A percentile compares a stretch with the other conserved stretches of the same genome.
phyloP scores from a whole-genome alignment of 2,888 invertebrate species.

The Hirtodrosophila trivittata region DNA sequence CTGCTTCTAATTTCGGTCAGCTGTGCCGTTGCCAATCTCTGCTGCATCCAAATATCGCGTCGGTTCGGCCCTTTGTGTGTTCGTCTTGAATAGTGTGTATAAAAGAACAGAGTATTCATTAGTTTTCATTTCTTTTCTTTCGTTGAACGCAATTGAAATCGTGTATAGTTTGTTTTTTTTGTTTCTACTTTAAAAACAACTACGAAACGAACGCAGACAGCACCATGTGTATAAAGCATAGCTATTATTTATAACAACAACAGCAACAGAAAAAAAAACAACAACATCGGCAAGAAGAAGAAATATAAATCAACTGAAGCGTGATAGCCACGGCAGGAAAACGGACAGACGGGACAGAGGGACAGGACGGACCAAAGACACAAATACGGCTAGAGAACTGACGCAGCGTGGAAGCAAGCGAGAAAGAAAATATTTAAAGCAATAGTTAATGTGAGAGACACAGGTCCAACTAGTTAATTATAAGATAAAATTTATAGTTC shows the following conservation, averaged over 20 bases:
- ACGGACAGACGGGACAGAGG: constrained; percentile 12
- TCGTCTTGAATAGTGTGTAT: constrained; percentile 9
- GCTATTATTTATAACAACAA: constrained; percentile 18
- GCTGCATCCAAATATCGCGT: constrained; percentile 45
- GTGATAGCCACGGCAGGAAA: constrained; percentile 44
- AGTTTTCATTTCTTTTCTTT: constrained; percentile 9
- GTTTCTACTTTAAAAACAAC: constrained; percentile 5
- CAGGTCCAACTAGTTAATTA: constrained; percentile 16
- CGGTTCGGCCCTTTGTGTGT: constrained; percentile 23
- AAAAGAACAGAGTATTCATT: constrained; percentile 26
- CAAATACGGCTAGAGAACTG: constrained; percentile 13
- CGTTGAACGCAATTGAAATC: constrained; percentile 32
- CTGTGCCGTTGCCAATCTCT: constrained; percentile 37
- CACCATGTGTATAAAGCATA: constrained; percentile 18
- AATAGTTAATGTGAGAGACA: constrained; percentile 33
- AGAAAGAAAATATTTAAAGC: constrained; percentile 34
- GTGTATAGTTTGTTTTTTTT: constrained; percentile 5
- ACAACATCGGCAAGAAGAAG: constrained; percentile 16
- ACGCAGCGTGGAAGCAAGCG: constrained; percentile 52
- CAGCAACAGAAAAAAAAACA: constrained; percentile 17
- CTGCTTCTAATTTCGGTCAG: constrained; percentile 8
- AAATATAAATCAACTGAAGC: constrained; percentile 54
- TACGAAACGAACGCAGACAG: neutral
- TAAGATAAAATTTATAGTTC: constrained; percentile 18
- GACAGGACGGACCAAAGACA: neutral